Evolutionary conservation across 1,140 invertebrate species (phyloP).

Genomic region (Caerostris extrusa): DNA sequence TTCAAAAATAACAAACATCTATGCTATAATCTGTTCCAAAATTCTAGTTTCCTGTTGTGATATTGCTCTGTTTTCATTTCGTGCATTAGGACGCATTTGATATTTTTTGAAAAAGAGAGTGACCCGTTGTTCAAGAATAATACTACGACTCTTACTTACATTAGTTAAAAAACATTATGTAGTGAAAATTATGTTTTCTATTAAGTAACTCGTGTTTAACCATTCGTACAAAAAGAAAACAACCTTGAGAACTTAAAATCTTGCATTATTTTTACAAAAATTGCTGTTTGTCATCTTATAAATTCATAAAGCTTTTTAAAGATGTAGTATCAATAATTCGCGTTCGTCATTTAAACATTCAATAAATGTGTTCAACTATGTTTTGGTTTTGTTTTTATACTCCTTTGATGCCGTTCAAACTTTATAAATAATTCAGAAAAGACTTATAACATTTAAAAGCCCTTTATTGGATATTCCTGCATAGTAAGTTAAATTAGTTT

Average conservation of each 20-base stretch:
- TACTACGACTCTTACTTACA: background rate
- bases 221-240: background rate
- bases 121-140: background rate
- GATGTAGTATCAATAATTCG: background rate
- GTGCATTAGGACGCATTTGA: too few species aligned
- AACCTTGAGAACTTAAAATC: background rate
- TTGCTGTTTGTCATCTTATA: background rate
- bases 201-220: conserved; percentile 1
- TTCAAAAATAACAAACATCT: too few species aligned
- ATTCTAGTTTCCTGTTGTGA: too few species aligned
- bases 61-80: too few species aligned
- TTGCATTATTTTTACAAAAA: background rate
- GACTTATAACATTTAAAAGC: background rate
- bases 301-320: background rate
- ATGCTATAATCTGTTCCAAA: too few species aligned
- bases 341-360: background rate
- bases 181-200: conserved; percentile 26
- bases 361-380: background rate
- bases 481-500: background rate
- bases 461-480: background rate
- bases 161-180: conserved; percentile 35
- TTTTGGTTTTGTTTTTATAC: background rate
- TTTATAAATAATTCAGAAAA: background rate
- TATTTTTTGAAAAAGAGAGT: too few species aligned
- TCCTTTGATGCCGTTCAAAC: conserved; percentile 5